Conservation (phyloP, 2,113 vertebrate species). For the Apeltes quadracus region DNA sequence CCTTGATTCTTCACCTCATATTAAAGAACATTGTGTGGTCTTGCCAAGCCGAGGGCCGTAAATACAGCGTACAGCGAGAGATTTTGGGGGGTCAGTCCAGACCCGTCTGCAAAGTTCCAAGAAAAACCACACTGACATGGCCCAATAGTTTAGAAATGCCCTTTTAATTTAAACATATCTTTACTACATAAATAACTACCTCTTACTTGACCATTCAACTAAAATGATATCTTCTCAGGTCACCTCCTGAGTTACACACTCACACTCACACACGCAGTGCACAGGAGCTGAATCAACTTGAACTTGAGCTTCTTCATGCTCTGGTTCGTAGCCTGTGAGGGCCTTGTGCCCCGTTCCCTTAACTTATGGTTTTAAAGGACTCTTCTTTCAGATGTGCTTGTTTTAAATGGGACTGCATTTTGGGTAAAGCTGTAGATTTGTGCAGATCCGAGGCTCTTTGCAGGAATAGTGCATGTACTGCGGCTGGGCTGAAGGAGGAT, state of each 20-base stretch:
- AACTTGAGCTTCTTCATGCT: constrained; percentile 47
- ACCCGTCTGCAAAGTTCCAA: no score
- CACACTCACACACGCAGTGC: constrained; percentile 17
- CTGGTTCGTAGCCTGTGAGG: constrained; percentile 7
- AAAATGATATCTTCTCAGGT: background rate
- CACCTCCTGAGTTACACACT: constrained; percentile 2
- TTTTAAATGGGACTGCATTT: constrained; percentile 18
- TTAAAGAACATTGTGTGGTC: constrained; percentile 2
- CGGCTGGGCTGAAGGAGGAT: background rate
- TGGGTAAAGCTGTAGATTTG: background rate
- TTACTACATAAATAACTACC: background rate
- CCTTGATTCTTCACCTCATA: background rate
- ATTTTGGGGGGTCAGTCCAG: no score
- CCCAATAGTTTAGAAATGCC: no score
- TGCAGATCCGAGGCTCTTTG: constrained; percentile 4
- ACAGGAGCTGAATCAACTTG: constrained; percentile 77
- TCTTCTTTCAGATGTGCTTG: constrained; percentile 12
- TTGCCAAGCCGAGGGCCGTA: constrained; percentile 23
- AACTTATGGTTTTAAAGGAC: constrained; percentile 1
- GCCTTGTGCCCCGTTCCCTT: constrained; percentile 10
- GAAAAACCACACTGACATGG: no score
- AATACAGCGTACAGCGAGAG: no score
- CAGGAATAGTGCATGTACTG: background rate
- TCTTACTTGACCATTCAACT: background rate
- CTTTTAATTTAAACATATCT: background rate